Evolutionary conservation across 2,797 vertebrate species (phyloP), one percentile per base, ranked within the genome.

Genomic region (Echeneis naucrates): DNA sequence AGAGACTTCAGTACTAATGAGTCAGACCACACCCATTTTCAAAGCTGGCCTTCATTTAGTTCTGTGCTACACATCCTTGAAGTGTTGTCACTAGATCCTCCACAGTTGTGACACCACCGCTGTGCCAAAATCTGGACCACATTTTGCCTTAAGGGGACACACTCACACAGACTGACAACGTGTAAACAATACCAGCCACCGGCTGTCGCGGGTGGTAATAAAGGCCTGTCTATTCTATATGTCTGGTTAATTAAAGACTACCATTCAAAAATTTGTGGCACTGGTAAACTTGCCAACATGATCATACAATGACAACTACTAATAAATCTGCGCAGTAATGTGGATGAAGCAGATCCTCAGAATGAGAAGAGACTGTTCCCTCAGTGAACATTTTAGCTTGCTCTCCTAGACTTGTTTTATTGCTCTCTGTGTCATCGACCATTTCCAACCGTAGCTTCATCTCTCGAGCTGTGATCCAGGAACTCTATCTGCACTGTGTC

Each of bases 401-500:
- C 51, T 59, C 50, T 33, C 60, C 5, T 23, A 57, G 50, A 45
- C 21, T 72, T 54, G 58, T n/a, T n/a, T 48, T 55, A n/a, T 52
- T 5, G 2, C 33, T 33, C 27, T 19, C 54, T 50, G 45, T 30
- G 2, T 55, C 35, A 56, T 64, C 38, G 32, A 53, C 38, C 26
- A 12, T 45, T 70, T 71, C 65, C 19, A 48, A 52, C 56, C 70
- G 54, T 26, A n/a, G n/a, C 47, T 12, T 58, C 57, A 75, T 70
- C 73, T 40, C 60, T 65, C 5, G 0, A 66, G 27, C 55, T 73
- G 33, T 77, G 70, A 74, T 53, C 62, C 63, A 44, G 24, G 23
- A 40, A 16, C 33, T 70, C 53, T 52, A 60, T 79, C 72, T 78
- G 62, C 37, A 63, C 37, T 16, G 65, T 44, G 21, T 80, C 68